Percentiles rank a stretch among this genome's conserved stretches.
These are phyloP conservation scores for Melipona bicolor DNA, from an alignment of 2,888 invertebrate genomes.

Conservation along the genomic window DNA sequence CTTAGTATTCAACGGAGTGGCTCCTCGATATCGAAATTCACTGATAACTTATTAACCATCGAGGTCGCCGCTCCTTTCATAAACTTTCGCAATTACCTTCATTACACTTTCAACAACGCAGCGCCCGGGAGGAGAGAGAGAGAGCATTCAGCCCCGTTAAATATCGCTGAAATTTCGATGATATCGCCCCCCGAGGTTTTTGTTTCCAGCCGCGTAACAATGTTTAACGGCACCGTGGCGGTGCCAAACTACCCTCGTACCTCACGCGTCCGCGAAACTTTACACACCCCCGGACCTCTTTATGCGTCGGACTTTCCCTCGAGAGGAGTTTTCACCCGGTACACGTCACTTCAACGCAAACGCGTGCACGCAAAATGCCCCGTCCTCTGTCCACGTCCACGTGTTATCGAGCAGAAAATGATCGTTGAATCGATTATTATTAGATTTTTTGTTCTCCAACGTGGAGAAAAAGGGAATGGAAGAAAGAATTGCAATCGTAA, in stretches of 20 bases:
- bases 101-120: not conserved
- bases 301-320: not conserved
- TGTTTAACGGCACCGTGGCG: not conserved
- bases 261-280: not conserved
- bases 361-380: not conserved
- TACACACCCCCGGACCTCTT: not conserved
- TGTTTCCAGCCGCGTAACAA: not conserved
- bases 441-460: not conserved
- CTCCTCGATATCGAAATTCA: conserved; percentile 13
- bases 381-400: not conserved
- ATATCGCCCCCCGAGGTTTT: not conserved
- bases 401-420: not conserved
- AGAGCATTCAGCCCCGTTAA: not conserved
- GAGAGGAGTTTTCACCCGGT: not conserved
- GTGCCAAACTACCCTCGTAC: not conserved
- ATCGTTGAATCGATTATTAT: not conserved
- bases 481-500: not conserved
- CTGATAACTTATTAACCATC: conserved; percentile 13
- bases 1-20: not conserved
- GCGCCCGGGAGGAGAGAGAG: no score
- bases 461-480: no score
- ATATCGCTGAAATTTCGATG: not conserved
- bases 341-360: not conserved
- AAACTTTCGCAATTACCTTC: not conserved
- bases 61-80: not conserved